Percentiles rank a stretch among this genome's conserved stretches.
Evolutionary conservation across 35 echinoderm and acorn worm species (phyloP).

Genomic region (Chiridota heheva): DNA sequence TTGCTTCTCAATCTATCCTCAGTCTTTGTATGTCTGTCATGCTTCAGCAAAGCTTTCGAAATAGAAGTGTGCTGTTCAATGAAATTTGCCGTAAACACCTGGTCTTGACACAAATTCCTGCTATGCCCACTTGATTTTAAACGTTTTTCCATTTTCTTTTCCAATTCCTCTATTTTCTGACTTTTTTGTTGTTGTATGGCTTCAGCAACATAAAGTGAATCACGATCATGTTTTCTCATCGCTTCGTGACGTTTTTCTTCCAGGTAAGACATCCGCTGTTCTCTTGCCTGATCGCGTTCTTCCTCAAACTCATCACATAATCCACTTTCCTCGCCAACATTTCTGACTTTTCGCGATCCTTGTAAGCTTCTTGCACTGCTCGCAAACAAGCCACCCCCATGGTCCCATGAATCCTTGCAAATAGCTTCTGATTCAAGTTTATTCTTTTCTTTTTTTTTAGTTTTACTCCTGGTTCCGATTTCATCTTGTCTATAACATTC

Average conservation of each 20-base stretch:
- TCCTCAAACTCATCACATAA: slow-evolving; percentile 53
- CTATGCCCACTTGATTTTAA: slow-evolving; percentile 29
- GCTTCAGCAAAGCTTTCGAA: slow-evolving; percentile 85
- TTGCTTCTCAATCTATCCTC: slow-evolving; percentile 41
- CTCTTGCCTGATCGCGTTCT: slow-evolving; percentile 53
- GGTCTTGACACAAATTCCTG: slow-evolving; percentile 43
- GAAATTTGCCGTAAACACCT: slow-evolving; percentile 68
- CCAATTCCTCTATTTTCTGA: slow-evolving; percentile 38
- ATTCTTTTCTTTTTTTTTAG: slow-evolving; percentile 59
- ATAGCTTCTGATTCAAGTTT: slow-evolving; percentile 80
- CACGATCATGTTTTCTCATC: slow-evolving; percentile 61
- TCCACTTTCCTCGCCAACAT: slow-evolving; percentile 43
- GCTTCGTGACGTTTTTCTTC: slow-evolving; percentile 76
- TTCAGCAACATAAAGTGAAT: slow-evolving; percentile 42
- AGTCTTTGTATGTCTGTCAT: slow-evolving; percentile 60
- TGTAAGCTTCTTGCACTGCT: slow-evolving; percentile 89
- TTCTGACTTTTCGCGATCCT: slow-evolving; percentile 67
- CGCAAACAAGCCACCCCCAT: slow-evolving; percentile 89
- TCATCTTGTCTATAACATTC: slow-evolving; percentile 50
- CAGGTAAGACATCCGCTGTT: slow-evolving; percentile 57
- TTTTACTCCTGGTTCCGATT: slow-evolving; percentile 39
- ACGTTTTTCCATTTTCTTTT: slow-evolving; percentile 47
- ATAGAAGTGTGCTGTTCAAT: slow-evolving; percentile 86
- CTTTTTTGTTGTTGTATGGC: slow-evolving; percentile 40
- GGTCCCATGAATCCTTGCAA: slow-evolving; percentile 85